A percentile compares a stretch with the other conserved stretches of the same genome.
phyloP scores from a whole-genome alignment of 2,113 vertebrate genomes.

The Uria lomvia region DNA sequence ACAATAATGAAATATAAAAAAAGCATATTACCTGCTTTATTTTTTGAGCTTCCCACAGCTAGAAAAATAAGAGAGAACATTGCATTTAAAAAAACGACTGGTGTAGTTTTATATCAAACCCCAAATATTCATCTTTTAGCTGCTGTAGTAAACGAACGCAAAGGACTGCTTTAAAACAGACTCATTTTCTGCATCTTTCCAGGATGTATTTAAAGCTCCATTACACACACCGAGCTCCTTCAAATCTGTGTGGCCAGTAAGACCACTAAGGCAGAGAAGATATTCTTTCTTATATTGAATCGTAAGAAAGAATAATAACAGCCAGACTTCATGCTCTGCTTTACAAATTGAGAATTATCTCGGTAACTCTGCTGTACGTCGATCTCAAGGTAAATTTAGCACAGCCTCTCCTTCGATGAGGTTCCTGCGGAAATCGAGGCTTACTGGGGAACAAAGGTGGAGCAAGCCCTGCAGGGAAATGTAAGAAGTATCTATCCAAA shows the following conservation, averaged over 20 bases:
- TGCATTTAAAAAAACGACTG: neutral
- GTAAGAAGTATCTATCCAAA: neutral
- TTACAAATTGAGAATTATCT: neutral
- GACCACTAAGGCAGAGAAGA: neutral
- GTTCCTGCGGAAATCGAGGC: neutral
- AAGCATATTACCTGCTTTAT: slow-evolving; percentile 85
- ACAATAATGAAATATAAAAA: neutral
- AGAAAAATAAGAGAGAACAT: slow-evolving; percentile 17
- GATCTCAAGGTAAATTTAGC: neutral
- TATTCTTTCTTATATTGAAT: accelerated
- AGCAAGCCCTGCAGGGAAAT: neutral
- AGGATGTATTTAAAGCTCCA: neutral
- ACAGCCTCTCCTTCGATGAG: neutral
- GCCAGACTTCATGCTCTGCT: neutral
- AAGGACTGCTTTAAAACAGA: neutral
- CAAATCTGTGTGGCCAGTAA: accelerated
- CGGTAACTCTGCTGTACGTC: neutral
- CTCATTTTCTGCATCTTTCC: neutral
- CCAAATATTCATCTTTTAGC: neutral
- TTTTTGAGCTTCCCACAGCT: slow-evolving; percentile 94
- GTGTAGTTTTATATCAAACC: neutral
- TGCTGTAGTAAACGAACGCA: neutral
- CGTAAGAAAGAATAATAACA: neutral
- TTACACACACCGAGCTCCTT: neutral
- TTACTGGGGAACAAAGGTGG: neutral